Base-by-base conservation (phyloP, 2,888 invertebrate species). In the Dryobotodes eremita region DNA sequence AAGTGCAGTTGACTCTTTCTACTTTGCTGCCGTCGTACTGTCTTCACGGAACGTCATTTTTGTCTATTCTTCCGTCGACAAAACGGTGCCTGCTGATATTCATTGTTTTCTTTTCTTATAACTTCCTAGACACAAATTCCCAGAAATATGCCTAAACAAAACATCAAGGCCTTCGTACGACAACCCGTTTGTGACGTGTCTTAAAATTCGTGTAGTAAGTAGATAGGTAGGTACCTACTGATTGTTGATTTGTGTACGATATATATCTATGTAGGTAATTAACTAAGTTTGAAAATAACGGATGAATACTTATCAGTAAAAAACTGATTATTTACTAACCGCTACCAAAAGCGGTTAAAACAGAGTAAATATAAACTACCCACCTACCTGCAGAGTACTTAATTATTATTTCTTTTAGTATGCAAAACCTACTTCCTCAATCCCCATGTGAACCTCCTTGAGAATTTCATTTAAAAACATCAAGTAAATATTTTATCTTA, bases 401-500 rank as follows among this genome's bases (percentile, higher is more conserved):
- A 57, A 62, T 31, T 36, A 62, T 62, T 62, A 13, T 13, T 36
- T 36, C 0, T 36, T 23, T 36, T 11, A 62, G 20, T 36, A 20
- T 46, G 46, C 13, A n/a, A 10, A 36, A 26, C n/a, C 20, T 36
- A 31, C 13, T 48, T 48, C n/a, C 31, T 57, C 20, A 64, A 50
- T n/a, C 17, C 46, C 57, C 15, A 74, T 57, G 59, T 77, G 61
- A 78, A 79, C 23, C 68, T 62, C 62, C 62, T 65, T 59, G 66
- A n/a, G 1, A 8, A 42, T 71, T 48, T 53, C 59, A 71, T 80
- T 75, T 64, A 68, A 61, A 57, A 79, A 62, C 17, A 20, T 48
- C 42, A 36, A 8, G 5, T 31, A 31, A 15, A 0, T 46, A 64
- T 26, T 84, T 86, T 84, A 82, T 85, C 77, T 93, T 92, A 46